Base-by-base conservation (phyloP, 2,113 vertebrate species). In the Illadopsis cleaveri region DNA sequence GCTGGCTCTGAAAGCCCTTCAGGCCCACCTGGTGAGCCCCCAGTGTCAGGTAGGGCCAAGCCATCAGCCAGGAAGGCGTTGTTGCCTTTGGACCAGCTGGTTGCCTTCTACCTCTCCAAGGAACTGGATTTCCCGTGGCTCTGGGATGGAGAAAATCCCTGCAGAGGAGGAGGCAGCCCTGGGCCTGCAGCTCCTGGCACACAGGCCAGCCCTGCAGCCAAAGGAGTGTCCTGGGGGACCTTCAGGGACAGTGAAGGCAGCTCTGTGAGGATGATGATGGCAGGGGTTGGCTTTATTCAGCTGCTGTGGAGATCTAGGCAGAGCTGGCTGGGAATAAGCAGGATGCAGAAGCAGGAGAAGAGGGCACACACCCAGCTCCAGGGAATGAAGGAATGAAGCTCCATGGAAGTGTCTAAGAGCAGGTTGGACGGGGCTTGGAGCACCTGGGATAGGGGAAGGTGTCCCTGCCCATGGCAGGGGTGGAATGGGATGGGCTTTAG, bases 41-140 rank as follows among this genome's bases (percentile, higher is more conserved):
- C 27, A 8, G 21, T 1, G 30, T 6, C 35, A 6, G 4, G 9
- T 0, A n/a, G 57, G 27, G 33, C 78, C 72, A 40, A 11, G 7
- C 28, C 31, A 54, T 11, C 57, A 15, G 12, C 18, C 68, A 37
- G 44, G 57, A 37, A 30, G 0, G 0, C 2, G 10, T 1, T 35
- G 53, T 3, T 84, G 47, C 11, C 57, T 58, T 73, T 7, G 71
- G 61, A 33, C 10, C 38, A 38, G 22, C 44, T 73, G 38, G 15
- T 27, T 61, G 42, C 60, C 90, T 35, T 37, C 78, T 56, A 38
- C 40, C 24, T 51, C 10, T 44, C 21, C 60, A 58, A 42, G 38
- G 37, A 13, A 3, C 23, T 11, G 54, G 11, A 25, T 20, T 50
- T 35, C 45, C 62, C 50, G 24, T 0, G 0, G n/a, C n/a, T 54